Conservation (phyloP, 1,140 invertebrate species). For the Atopsyche davidsoni region DNA sequence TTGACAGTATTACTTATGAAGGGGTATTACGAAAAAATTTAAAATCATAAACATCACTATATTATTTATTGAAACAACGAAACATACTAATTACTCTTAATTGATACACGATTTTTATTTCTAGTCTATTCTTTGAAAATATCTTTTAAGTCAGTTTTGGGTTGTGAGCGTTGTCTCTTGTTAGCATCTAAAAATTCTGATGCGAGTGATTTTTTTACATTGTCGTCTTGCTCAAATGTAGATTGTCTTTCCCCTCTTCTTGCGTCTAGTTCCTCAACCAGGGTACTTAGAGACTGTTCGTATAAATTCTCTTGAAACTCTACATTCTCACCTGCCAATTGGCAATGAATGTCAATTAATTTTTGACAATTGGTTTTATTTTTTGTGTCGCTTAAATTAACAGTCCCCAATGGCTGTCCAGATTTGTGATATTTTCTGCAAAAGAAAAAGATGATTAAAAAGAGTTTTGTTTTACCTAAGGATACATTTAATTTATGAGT, state of each 20-base stretch:
- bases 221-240: background rate
- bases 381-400: slow-evolving; percentile 45
- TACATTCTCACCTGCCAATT: slow-evolving; percentile 47
- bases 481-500: slow-evolving; percentile 9
- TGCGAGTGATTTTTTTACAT: slow-evolving; percentile 26
- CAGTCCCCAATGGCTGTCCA: slow-evolving; percentile 44
- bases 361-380: slow-evolving; percentile 51
- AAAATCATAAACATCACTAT: too few species aligned
- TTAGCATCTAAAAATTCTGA: slow-evolving; percentile 35
- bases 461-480: slow-evolving; percentile 4
- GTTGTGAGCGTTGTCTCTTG: background rate
- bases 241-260: slow-evolving; percentile 2
- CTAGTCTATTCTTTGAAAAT: slow-evolving; percentile 37
- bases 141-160: slow-evolving; percentile 35
- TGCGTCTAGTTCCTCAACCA: slow-evolving; percentile 27
- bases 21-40: too few species aligned
- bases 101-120: slow-evolving; percentile 22
- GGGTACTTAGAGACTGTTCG: slow-evolving; percentile 34
- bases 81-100: background rate
- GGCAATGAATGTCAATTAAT: slow-evolving; percentile 53
- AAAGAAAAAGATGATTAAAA: slow-evolving; percentile 25
- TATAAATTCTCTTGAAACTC: slow-evolving; percentile 46
- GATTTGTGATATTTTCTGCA: slow-evolving; percentile 58
- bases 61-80: too few species aligned
- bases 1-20: too few species aligned